These are phyloP conservation scores for Pteropus alecto DNA, from an alignment of 2,113 vertebrate genomes.

Conservation along the genomic window DNA sequence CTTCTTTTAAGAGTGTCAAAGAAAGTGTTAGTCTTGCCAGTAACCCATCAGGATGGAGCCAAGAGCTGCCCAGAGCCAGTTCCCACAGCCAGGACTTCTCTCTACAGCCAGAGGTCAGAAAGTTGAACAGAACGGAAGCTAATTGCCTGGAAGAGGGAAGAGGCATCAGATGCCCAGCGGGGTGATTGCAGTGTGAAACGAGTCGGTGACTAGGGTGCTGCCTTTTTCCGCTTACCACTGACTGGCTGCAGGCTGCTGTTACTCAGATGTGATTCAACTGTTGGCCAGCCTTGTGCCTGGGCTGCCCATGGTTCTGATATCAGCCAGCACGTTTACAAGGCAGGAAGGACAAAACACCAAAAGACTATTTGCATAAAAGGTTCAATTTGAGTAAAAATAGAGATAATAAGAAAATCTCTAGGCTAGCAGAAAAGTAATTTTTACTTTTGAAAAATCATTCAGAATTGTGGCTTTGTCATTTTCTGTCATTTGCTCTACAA, in stretches of 20 bases:
- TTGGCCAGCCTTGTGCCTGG: neutral
- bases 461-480: neutral
- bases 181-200: neutral
- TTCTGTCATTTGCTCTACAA: neutral
- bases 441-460: neutral
- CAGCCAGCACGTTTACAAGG: neutral
- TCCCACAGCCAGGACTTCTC: conserved; percentile 72
- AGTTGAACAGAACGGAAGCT: conserved; percentile 74
- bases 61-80: conserved; percentile 56
- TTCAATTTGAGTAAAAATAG: neutral
- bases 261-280: neutral
- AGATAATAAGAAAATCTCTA: neutral
- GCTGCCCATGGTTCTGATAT: neutral
- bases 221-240: neutral
- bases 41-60: conserved; percentile 54
- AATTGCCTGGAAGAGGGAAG: conserved; percentile 65
- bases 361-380: neutral
- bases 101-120: conserved; percentile 63
- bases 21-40: conserved; percentile 69
- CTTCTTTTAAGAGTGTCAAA: conserved; percentile 67
- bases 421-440: neutral
- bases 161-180: neutral
- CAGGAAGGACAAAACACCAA: neutral
- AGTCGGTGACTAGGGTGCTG: neutral
- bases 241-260: neutral